phyloP scores from a whole-genome alignment of 1,140 invertebrate species.

The Thaumatotibia leucotreta region DNA sequence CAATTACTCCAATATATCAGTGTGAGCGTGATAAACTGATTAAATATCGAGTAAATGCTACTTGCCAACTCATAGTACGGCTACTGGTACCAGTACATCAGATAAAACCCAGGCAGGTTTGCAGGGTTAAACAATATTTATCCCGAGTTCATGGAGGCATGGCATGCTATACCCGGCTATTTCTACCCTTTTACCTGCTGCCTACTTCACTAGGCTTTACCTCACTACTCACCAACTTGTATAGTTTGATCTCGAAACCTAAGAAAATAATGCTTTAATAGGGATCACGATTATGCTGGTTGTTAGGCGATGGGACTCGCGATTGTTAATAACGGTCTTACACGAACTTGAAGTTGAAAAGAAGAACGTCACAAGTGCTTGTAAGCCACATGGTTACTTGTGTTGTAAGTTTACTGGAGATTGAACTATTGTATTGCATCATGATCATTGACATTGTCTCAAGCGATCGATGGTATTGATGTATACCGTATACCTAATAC shows the following conservation, averaged over 20 bases:
- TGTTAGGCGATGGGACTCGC: not conserved
- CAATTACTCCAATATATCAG: too few relatives aligned
- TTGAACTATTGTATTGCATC: not conserved
- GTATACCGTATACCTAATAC: too few relatives aligned
- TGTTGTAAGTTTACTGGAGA: not conserved
- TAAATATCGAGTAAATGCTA: slow-evolving; percentile 15
- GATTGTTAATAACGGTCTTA: not conserved
- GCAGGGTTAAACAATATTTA: slow-evolving; percentile 39
- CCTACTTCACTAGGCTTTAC: not conserved
- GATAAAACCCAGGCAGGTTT: slow-evolving; percentile 29
- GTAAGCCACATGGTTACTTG: not conserved
- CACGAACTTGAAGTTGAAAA: not conserved
- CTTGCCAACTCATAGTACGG: slow-evolving; percentile 11
- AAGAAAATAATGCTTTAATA: not conserved
- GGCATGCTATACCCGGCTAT: slow-evolving; percentile 37
- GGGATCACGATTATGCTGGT: not conserved
- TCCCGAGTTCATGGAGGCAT: slow-evolving; percentile 27
- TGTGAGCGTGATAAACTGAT: too few relatives aligned
- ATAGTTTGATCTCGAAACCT: not conserved
- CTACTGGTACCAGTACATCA: too few relatives aligned
- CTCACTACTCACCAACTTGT: not conserved
- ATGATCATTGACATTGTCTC: slow-evolving; percentile 13
- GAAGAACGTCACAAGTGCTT: not conserved
- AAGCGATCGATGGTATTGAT: not conserved
- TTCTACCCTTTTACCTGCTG: slow-evolving; percentile 25